These are phyloP conservation scores for Vanessa atalanta DNA, from an alignment of 1,140 invertebrate genomes.

Conservation along the genomic window DNA sequence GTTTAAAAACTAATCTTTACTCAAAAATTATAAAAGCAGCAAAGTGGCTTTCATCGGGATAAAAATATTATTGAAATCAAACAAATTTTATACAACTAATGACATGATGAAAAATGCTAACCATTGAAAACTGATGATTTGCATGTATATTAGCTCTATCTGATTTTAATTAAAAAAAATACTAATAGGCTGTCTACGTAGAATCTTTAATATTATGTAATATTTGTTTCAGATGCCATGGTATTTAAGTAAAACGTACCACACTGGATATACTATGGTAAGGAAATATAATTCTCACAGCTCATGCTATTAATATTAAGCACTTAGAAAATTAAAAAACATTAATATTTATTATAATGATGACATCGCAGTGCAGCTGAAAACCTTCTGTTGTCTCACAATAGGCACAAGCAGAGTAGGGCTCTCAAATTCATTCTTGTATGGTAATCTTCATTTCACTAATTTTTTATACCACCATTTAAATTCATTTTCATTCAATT, in stretches of 20 bases:
- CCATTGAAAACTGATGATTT: conserved; percentile 74
- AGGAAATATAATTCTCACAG: not conserved
- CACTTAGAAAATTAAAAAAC: not conserved
- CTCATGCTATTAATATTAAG: not conserved
- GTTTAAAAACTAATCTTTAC: not conserved
- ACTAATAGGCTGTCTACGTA: not conserved
- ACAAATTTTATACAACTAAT: not conserved
- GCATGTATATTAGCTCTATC: conserved; percentile 80
- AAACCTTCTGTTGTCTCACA: conserved; percentile 66
- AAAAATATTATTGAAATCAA: not conserved
- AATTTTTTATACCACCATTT: conserved; percentile 34
- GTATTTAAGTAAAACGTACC: not conserved
- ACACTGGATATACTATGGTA: not conserved
- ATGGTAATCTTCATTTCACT: conserved; percentile 33
- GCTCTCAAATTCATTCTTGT: conserved; percentile 30
- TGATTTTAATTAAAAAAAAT: conserved; percentile 42
- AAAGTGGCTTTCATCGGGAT: not conserved
- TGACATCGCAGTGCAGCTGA: conserved; percentile 77
- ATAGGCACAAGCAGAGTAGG: conserved; percentile 55
- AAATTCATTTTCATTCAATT: conserved; percentile 38
- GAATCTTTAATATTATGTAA: not conserved
- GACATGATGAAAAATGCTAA: conserved; percentile 76
- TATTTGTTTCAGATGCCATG: not conserved
- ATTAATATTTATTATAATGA: conserved; percentile 49
- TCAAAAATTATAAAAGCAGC: not conserved